These are phyloP conservation scores for Nineta flava DNA, from an alignment of 2,888 invertebrate genomes.

Conservation along the genomic window DNA sequence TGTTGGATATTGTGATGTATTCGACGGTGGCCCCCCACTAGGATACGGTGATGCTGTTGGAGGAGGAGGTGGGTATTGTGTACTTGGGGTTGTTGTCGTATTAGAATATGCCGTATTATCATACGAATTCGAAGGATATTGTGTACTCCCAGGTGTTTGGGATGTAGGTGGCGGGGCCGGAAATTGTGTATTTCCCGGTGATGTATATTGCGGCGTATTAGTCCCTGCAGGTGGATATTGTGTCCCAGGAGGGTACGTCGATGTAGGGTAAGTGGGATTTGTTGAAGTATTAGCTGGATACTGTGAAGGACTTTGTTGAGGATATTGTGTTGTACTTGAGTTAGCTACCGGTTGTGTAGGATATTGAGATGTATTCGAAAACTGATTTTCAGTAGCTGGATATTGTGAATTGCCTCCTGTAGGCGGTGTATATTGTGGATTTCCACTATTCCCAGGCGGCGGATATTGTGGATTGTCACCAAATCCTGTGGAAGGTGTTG, in stretches of 20 bases:
- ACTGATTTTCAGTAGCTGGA: not conserved
- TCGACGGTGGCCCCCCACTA: not conserved
- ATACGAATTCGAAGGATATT: slow-evolving; percentile 6
- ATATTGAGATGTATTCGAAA: too few relatives aligned
- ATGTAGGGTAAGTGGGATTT: not conserved
- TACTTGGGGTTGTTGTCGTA: too few relatives aligned
- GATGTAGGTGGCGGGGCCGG: not conserved
- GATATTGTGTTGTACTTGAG: slow-evolving; percentile 6
- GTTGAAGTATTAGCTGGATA: not conserved
- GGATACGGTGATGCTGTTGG: too few relatives aligned
- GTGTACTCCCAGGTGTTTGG: slow-evolving; percentile 7
- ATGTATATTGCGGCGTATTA: not conserved
- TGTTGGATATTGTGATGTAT: not conserved
- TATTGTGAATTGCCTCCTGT: slow-evolving; percentile 25
- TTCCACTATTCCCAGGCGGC: slow-evolving; percentile 15
- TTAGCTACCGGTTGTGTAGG: not conserved
- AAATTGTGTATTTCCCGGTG: not conserved
- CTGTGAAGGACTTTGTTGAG: slow-evolving; percentile 6
- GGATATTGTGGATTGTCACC: not conserved
- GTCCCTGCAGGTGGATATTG: not conserved
- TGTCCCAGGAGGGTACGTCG: not conserved
- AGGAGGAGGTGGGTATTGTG: too few relatives aligned
- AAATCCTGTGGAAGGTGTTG: not conserved
- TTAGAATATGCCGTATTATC: too few relatives aligned
- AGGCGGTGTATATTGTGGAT: slow-evolving; percentile 30